A percentile compares a stretch with the other conserved stretches of the same genome.
Evolutionary conservation across 2,113 vertebrate genomes (phyloP).

Genomic region (Tupaia chinensis): DNA sequence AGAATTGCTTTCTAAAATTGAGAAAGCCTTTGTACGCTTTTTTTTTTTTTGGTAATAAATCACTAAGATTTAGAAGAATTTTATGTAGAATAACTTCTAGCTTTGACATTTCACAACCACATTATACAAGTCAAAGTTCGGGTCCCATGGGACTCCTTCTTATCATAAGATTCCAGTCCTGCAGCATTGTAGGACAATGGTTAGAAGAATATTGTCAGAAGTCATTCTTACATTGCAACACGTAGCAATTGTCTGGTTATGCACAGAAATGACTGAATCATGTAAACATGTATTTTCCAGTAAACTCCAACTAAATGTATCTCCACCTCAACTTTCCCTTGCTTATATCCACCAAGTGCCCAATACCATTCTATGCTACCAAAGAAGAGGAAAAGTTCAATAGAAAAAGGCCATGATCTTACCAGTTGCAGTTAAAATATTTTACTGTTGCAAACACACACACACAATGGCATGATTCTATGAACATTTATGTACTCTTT

Average conservation of each 20-base stretch:
- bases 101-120: not conserved
- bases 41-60: not conserved
- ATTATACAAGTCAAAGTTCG: rapidly evolving
- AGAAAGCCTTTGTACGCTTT: not conserved
- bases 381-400: not conserved
- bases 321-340: not conserved
- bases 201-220: not conserved
- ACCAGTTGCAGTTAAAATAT: not conserved
- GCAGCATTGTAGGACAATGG: not conserved
- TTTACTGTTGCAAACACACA: not conserved
- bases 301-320: not conserved
- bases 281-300: not conserved
- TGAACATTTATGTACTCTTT: not conserved
- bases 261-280: not conserved
- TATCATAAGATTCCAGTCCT: not conserved
- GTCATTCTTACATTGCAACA: not conserved
- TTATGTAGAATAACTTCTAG: not conserved
- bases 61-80: not conserved
- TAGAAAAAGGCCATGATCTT: not conserved
- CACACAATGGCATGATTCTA: not conserved
- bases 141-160: not conserved
- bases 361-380: not conserved
- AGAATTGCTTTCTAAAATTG: not conserved
- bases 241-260: not conserved
- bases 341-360: not conserved